Base-by-base conservation (phyloP, 2,113 vertebrate genomes). In the Centrocercus urophasianus region DNA sequence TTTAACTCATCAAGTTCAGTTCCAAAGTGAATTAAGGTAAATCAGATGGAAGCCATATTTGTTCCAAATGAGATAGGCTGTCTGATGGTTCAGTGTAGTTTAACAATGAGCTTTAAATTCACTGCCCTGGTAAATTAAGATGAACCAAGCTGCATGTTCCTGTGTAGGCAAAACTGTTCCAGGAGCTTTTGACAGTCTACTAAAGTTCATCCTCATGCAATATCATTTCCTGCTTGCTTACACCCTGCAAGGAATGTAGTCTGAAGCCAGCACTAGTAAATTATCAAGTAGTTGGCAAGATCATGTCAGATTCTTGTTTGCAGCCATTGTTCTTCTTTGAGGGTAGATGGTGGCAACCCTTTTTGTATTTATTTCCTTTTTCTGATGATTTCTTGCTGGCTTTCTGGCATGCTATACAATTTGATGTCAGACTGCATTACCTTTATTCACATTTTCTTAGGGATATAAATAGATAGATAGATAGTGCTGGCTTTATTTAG, bases 211-310 rank as follows among this genome's bases (percentile, higher is more conserved):
- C 74, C 80, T 17, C 38, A 67, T 10, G 47, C 17, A 13, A 20
- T 50, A 52, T 92, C 79, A n/a, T 83, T 87, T 88, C 76, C 57
- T 88, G 42, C 83, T 92, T 36, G 36, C 67, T 52, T 77, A 64
- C 47, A 83, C 38, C 8, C 69, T 77, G 42, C 2, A 1, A 93
- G 52, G 86, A 90, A 92, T 86, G 69, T 88, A 18, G 38, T 90
- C 70, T 74, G 61, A 34, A 93, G 92, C 80, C 83, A 93, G 5
- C 34, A 24, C 17, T 19, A 78, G 69, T 92, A 92, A 88, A 83
- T 88, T 77, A 83, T 67, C 67, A 72, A 90, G 52, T 19, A 86
- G 38, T 81, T 5, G 1, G 76, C 76, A 86, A 67, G 42, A 83
- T 83, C 42, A 75, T 8, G 2, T 77, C 79, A 88, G 19, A 67